Evolutionary conservation across 2,888 invertebrate genomes (phyloP), one percentile per base, ranked within the genome.

Genomic region (Thereva unica): DNA sequence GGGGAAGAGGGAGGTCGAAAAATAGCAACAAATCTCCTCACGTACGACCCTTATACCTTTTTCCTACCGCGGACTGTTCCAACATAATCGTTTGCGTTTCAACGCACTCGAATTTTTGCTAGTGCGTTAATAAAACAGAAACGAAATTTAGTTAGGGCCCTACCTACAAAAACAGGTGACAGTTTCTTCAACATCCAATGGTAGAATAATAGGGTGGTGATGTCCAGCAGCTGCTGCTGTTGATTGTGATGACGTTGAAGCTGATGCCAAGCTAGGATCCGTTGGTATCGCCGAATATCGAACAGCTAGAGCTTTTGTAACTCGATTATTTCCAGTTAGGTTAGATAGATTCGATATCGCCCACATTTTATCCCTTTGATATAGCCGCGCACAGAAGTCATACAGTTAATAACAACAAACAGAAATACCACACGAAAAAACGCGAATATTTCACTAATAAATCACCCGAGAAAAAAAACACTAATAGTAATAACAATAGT

Each of bases 161-260:
- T 83, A 90, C 90, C 90, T 89, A 87, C 91, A 90, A 82, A 91
- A 91, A 79, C 91, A 91, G 75, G 89, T 89, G 79, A 90, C 89
- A 69, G 89, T 89, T 74, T 86, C 85, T 76, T 86, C 86, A 73
- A 89, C 86, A 78, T 89, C 89, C 73, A 87, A 78, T 72, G 88
- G 86, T 73, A 87, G 80, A 70, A 85, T 84, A 72, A 83, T 75
- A 73, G 73, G 56, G 41, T 63, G 67, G 56, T 66, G 54, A 47
- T 63, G 50, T 47, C 61, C 64, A 45, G 70, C 70, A n/a, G 61
- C 68, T 9, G 68, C 63, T 47, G 47, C 64, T 41, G 63, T 64
- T n/a, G 44, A 53, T 44, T 40, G 63, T 45, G 56, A 64, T 1
- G 57, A 35, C 37, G 68, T 64, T n/a, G 65, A 45, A 7, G 68